phyloP scores from a whole-genome alignment of 92 coral and sea anemone species.

The Siderastrea siderea region DNA sequence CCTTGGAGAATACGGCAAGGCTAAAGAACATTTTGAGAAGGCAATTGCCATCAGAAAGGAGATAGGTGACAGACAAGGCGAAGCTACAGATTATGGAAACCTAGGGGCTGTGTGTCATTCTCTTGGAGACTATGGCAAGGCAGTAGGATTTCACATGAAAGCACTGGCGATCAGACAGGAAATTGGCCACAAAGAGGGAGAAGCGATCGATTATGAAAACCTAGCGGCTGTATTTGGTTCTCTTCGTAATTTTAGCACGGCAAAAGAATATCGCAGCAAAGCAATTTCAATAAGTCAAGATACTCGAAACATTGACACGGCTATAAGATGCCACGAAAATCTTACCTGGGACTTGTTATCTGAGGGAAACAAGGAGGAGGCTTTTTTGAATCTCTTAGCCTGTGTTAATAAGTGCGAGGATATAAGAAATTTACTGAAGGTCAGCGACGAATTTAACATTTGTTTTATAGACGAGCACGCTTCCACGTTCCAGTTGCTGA shows the following conservation, averaged over 20 bases:
- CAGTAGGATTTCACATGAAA: too few relatives aligned
- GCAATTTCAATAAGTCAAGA: background rate
- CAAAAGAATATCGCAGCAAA: background rate
- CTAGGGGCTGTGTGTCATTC: too few relatives aligned
- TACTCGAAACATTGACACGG: background rate
- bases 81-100: too few relatives aligned
- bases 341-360: background rate
- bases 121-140: too few relatives aligned
- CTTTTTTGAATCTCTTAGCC: background rate
- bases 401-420: background rate
- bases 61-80: too few relatives aligned
- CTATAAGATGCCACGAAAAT: background rate
- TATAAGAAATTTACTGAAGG: background rate
- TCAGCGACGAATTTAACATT: background rate
- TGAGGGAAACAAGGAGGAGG: background rate
- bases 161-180: background rate
- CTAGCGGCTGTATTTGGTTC: background rate
- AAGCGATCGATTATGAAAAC: background rate
- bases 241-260: background rate
- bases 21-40: background rate
- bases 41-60: background rate
- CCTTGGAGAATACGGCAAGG: too few relatives aligned
- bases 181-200: background rate
- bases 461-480: background rate
- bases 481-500: background rate